A percentile compares a stretch with the other conserved stretches of the same genome.
phyloP scores from a whole-genome alignment of 37 sponge, comb jelly and placozoan species.

The Lycopodina hypogea region DNA sequence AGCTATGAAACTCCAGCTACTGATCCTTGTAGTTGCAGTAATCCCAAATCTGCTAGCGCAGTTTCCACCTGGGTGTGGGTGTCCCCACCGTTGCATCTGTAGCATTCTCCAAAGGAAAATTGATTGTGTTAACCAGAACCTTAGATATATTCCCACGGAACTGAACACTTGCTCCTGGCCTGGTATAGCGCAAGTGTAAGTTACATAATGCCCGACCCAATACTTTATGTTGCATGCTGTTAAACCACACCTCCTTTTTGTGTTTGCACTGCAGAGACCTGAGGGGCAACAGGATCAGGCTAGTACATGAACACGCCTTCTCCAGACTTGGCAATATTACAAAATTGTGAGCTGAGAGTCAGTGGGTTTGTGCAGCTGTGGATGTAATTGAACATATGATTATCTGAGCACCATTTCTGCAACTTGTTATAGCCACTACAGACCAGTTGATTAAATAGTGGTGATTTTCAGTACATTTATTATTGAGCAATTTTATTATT shows the following conservation, averaged over 20 bases:
- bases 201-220: background rate
- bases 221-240: background rate
- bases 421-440: background rate
- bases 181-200: conserved; percentile 32
- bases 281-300: conserved; percentile 28
- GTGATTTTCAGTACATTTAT: no score
- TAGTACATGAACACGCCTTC: conserved; percentile 26
- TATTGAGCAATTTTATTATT: no score
- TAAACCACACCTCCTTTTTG: conserved; percentile 22
- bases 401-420: background rate
- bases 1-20: no score
- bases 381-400: background rate
- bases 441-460: no score
- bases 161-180: conserved; percentile 45
- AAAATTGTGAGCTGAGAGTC: conserved; percentile 36
- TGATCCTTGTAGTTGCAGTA: no score
- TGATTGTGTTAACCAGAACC: conserved; percentile 21
- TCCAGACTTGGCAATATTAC: conserved; percentile 12
- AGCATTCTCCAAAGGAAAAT: conserved; percentile 8
- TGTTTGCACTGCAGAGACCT: conserved; percentile 48
- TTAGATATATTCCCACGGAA: conserved; percentile 22
- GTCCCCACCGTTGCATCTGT: conserved; percentile 39
- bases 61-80: conserved; percentile 16
- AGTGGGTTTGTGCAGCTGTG: background rate
- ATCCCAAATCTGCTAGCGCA: background rate